Percentiles rank a stretch among this genome's conserved stretches.
Conservation (phyloP, 2,888 invertebrate genomes). For the Drosophila setosimentum region DNA sequence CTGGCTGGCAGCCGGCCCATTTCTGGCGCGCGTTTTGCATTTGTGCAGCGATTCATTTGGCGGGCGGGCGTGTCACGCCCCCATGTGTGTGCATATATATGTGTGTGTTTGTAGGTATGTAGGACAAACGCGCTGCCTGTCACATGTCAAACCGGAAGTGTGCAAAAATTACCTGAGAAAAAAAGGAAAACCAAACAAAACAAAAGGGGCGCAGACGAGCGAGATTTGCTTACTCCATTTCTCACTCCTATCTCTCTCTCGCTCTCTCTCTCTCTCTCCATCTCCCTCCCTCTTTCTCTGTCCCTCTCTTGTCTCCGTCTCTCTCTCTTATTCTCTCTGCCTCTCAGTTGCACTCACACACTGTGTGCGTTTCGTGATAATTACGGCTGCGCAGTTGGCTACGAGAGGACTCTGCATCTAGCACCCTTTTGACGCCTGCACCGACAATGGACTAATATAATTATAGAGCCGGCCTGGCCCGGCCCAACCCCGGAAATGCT, state of each 20-base stretch:
- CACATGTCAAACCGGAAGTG: constrained; percentile 82
- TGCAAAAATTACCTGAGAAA: constrained; percentile 60
- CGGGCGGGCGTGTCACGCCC: constrained; percentile 76
- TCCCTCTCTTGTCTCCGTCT: constrained; percentile 13
- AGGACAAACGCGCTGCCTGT: constrained; percentile 67
- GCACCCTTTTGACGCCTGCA: constrained; percentile 65
- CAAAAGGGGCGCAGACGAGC: constrained; percentile 32
- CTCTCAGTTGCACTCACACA: background rate
- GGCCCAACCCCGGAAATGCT: constrained; percentile 75
- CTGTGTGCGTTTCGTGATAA: constrained; percentile 43
- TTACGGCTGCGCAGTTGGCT: constrained; percentile 46
- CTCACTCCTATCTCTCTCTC: background rate
- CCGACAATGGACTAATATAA: constrained; percentile 71
- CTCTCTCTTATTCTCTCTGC: background rate
- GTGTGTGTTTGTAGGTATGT: constrained; percentile 13
- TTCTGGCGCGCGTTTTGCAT: constrained; percentile 70
- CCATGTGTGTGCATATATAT: constrained; percentile 20
- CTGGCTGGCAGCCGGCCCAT: constrained; percentile 70
- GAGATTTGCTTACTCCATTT: constrained; percentile 29
- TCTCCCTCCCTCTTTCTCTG: background rate
- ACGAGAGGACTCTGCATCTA: constrained; percentile 33
- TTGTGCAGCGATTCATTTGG: constrained; percentile 74
- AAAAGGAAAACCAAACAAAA: constrained; percentile 19
- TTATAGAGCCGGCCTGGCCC: constrained; percentile 56
- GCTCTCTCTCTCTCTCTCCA: background rate